phyloP scores from a whole-genome alignment of 1,140 invertebrate genomes.

The Drosophila malerkotliana region DNA sequence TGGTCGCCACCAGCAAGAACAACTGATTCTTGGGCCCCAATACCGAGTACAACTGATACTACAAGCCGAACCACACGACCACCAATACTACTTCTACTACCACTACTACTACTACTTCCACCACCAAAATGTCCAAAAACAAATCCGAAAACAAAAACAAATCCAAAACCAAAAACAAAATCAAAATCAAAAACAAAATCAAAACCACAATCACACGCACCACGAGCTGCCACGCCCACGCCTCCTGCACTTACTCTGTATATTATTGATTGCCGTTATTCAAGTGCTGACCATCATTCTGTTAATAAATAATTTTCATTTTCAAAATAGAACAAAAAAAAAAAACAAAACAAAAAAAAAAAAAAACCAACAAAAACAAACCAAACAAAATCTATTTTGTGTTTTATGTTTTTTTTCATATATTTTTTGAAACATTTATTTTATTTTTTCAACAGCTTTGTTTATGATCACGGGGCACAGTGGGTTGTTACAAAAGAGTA shows the following conservation, averaged over 20 bases:
- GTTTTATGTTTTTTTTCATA: slow-evolving; percentile 42
- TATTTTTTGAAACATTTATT: slow-evolving; percentile 24
- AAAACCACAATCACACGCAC: slow-evolving; percentile 33
- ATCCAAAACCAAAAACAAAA: slow-evolving; percentile 29
- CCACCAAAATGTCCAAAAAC: slow-evolving; percentile 18
- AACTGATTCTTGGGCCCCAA: slow-evolving; percentile 37
- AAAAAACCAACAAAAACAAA: slow-evolving; percentile 41
- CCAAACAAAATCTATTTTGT: slow-evolving; percentile 42
- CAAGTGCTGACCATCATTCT: slow-evolving; percentile 63
- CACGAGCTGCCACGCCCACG: slow-evolving; percentile 34
- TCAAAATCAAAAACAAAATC: slow-evolving; percentile 9
- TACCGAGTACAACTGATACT: slow-evolving; percentile 37
- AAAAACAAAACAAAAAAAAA: slow-evolving; percentile 45
- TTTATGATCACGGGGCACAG: slow-evolving; percentile 1
- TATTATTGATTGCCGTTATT: slow-evolving; percentile 48
- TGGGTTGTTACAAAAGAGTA: neutral
- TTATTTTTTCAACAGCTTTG: slow-evolving; percentile 37
- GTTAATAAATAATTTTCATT: slow-evolving; percentile 67
- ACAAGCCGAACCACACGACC: slow-evolving; percentile 38
- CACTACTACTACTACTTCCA: slow-evolving; percentile 17
- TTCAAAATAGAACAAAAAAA: slow-evolving; percentile 59
- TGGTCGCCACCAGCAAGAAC: slow-evolving; percentile 58
- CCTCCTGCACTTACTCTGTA: slow-evolving; percentile 43
- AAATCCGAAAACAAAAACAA: no score
- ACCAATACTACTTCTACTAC: slow-evolving; percentile 14